phyloP scores from a whole-genome alignment of 2,888 invertebrate genomes.

The Pyrgus malvae region DNA sequence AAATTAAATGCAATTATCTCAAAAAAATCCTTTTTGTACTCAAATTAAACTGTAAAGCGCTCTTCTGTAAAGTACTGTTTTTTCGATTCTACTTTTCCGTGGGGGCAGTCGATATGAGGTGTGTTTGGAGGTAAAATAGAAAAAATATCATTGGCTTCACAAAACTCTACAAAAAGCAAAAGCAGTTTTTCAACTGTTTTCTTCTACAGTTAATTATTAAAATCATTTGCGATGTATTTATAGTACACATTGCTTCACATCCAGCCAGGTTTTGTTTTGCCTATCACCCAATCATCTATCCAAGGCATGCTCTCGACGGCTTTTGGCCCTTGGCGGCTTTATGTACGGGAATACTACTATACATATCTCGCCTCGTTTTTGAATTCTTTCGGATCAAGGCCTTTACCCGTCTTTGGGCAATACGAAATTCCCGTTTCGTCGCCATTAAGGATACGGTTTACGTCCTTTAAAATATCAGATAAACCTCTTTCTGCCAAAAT shows the following conservation, averaged over 20 bases:
- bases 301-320: background rate
- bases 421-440: slow-evolving; percentile 39
- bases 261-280: slow-evolving; percentile 36
- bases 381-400: slow-evolving; percentile 42
- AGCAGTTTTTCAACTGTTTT: slow-evolving; percentile 35
- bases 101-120: too few relatives aligned
- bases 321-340: background rate
- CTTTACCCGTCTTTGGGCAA: slow-evolving; percentile 41
- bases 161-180: slow-evolving; percentile 38
- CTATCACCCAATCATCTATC: slow-evolving; percentile 24
- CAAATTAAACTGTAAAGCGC: too few relatives aligned
- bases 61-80: too few relatives aligned
- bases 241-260: slow-evolving; percentile 24
- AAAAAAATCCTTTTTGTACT: too few relatives aligned
- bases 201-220: slow-evolving; percentile 36
- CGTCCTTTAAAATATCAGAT: too few relatives aligned
- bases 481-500: too few relatives aligned
- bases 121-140: too few relatives aligned
- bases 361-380: slow-evolving; percentile 34
- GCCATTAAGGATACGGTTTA: too few relatives aligned
- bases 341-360: slow-evolving; percentile 29
- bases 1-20: too few relatives aligned
- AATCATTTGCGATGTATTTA: slow-evolving; percentile 34
- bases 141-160: too few relatives aligned
- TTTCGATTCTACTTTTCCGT: too few relatives aligned